phyloP scores from a whole-genome alignment of 2,888 invertebrate genomes.

The Latrodectus elegans region DNA sequence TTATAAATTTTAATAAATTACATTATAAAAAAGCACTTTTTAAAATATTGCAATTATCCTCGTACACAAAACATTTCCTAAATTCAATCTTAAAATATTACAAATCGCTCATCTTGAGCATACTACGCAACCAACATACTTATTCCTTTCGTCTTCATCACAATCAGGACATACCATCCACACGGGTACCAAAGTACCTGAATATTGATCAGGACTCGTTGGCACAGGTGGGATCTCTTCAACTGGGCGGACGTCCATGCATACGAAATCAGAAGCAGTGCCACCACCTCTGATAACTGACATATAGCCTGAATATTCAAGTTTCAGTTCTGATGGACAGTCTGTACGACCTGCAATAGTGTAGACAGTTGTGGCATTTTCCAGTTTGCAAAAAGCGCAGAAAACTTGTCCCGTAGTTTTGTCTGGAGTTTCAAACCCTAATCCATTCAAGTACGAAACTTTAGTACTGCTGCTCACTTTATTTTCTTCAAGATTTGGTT shows the following conservation, averaged over 20 bases:
- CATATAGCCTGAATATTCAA: slow-evolving; percentile 39
- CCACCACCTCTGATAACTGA: neutral
- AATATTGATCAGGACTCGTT: neutral
- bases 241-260: slow-evolving; percentile 13
- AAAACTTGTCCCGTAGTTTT: neutral
- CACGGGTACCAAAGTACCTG: neutral
- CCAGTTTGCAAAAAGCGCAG: slow-evolving; percentile 27
- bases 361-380: slow-evolving; percentile 25
- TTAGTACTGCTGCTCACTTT: neutral
- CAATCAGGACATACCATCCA: slow-evolving; percentile 15
- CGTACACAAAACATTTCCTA: neutral
- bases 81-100: neutral
- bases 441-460: slow-evolving; percentile 13
- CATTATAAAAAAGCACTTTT: too few relatives aligned
- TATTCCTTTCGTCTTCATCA: slow-evolving; percentile 19
- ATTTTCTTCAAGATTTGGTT: neutral
- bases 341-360: slow-evolving; percentile 21
- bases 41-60: neutral
- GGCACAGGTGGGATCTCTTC: neutral
- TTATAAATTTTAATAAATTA: too few relatives aligned
- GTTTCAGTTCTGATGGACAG: slow-evolving; percentile 19
- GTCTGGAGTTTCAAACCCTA: slow-evolving; percentile 7
- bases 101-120: slow-evolving; percentile 19
- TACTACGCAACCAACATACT: slow-evolving; percentile 29
- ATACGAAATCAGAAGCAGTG: slow-evolving; percentile 8